Conservation (phyloP, 2,113 vertebrate genomes). For the Pelecanoides urinatrix region DNA sequence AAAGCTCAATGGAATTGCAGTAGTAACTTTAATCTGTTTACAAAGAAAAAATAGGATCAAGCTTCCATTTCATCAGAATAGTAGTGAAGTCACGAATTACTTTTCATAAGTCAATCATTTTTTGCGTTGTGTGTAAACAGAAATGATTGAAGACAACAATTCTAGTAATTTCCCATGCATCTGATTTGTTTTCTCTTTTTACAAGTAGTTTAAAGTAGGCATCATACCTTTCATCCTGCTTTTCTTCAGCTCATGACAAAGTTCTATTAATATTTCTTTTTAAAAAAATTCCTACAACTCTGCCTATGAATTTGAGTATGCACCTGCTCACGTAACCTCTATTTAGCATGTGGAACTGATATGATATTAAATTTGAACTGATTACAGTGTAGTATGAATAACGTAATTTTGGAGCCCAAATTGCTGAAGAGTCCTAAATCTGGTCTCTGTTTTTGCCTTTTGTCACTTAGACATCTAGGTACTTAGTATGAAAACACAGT, state of each 20-base stretch:
- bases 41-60: background rate
- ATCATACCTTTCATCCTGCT: background rate
- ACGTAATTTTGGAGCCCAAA: background rate
- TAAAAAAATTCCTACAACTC: background rate
- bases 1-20: background rate
- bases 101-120: background rate
- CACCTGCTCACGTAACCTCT: background rate
- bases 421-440: background rate
- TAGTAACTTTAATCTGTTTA: background rate
- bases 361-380: background rate
- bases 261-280: background rate
- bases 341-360: background rate
- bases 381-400: background rate
- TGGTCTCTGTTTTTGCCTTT: background rate
- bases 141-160: constrained; percentile 3
- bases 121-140: background rate
- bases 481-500: background rate
- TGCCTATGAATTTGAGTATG: background rate
- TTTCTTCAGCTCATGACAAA: background rate
- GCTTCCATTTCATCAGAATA: constrained; percentile 18
- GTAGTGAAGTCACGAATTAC: background rate
- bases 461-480: background rate
- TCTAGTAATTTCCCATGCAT: background rate
- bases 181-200: background rate
- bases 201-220: background rate